Percentiles rank a stretch among this genome's conserved stretches.
Conservation (phyloP, 2,113 vertebrate species). For the Elanoides forficatus region DNA sequence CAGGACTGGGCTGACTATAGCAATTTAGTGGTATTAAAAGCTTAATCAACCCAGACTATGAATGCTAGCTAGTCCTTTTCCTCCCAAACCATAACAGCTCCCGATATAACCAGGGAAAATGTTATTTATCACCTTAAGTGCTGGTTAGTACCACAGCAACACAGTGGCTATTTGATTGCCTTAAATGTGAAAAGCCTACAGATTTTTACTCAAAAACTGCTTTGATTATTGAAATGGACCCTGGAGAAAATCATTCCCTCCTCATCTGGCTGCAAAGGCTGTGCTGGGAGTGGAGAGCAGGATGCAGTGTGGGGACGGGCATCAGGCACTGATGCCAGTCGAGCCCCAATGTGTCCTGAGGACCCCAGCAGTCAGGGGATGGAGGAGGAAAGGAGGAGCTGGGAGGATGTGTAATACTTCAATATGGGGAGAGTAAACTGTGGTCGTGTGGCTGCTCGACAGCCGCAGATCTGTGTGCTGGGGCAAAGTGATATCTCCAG, state of each 20-base stretch:
- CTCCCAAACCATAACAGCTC: background rate
- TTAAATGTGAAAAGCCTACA: background rate
- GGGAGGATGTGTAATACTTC: background rate
- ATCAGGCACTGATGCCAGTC: background rate
- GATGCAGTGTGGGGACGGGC: background rate
- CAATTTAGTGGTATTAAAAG: background rate
- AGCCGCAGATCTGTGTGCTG: rapidly evolving
- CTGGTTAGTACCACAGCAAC: background rate
- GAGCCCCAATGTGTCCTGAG: background rate
- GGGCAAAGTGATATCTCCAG: background rate
- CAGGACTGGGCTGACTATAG: background rate
- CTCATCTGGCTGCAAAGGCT: background rate
- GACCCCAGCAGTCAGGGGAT: background rate
- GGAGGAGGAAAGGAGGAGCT: background rate
- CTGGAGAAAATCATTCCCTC: background rate
- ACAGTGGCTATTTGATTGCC: background rate
- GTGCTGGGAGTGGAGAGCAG: background rate
- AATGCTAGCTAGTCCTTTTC: background rate
- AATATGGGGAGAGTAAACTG: background rate
- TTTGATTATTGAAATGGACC: background rate
- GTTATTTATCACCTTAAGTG: background rate
- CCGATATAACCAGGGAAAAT: rapidly evolving
- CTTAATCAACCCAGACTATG: background rate
- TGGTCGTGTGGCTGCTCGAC: background rate
- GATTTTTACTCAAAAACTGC: background rate